These are phyloP conservation scores for Didymodactylos carnosus DNA, from an alignment of 2,888 invertebrate species.

Conservation along the genomic window DNA sequence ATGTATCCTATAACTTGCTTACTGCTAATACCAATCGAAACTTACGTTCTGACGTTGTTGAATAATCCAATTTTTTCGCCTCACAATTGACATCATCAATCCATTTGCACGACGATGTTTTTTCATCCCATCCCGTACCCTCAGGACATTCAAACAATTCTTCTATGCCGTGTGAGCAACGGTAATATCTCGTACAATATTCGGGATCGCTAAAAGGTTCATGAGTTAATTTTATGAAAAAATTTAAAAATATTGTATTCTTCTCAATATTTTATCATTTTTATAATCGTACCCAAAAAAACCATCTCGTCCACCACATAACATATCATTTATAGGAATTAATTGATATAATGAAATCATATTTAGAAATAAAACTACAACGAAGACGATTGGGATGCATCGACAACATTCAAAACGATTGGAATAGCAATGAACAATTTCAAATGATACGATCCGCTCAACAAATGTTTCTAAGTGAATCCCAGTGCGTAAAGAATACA, in stretches of 20 bases:
- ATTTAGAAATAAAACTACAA: neutral
- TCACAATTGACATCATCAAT: slow-evolving; percentile 7
- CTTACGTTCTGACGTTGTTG: no score
- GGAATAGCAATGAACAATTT: no score
- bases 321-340: neutral
- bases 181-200: slow-evolving; percentile 10
- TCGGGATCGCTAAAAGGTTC: neutral
- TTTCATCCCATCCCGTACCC: slow-evolving; percentile 9
- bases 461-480: no score
- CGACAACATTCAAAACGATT: no score
- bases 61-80: neutral
- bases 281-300: neutral
- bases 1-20: no score
- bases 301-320: neutral
- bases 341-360: neutral
- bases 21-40: no score
- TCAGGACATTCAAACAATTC: slow-evolving; percentile 7
- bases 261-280: no score
- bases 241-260: neutral
- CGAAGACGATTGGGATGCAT: no score
- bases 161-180: slow-evolving; percentile 9
- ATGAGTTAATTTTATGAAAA: no score
- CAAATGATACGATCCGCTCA: no score
- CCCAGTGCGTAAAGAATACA: no score
- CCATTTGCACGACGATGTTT: slow-evolving; percentile 4